Conservation (phyloP, 2,797 vertebrate genomes). For the Xiphorhynchus erythropygius region DNA sequence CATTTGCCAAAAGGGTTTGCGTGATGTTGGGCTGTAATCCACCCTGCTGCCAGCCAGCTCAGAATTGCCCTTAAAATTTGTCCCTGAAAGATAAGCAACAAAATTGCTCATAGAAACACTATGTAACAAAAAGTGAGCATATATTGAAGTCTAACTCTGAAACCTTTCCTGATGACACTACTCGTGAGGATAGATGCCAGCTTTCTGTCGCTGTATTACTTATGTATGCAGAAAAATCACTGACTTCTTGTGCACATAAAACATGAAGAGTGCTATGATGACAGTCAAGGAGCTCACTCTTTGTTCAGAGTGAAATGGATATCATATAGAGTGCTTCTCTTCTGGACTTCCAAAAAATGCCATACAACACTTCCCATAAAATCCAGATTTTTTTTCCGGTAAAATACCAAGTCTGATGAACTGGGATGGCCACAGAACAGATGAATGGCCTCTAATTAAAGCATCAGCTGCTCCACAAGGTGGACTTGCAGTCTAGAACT, state of each 20-base stretch:
- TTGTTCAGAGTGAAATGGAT: not conserved
- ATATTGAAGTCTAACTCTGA: not conserved
- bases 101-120: not conserved
- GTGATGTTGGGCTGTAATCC: not conserved
- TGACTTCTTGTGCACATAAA: accelerated
- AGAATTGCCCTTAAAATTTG: not conserved
- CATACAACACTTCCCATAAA: not conserved
- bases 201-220: not conserved
- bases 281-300: not conserved
- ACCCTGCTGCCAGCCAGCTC: not conserved
- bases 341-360: not conserved
- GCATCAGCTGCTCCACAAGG: not conserved
- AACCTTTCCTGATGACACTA: not conserved
- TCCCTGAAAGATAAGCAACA: not conserved
- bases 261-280: not conserved
- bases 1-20: not conserved
- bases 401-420: not conserved
- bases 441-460: not conserved
- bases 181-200: not conserved
- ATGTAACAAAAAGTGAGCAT: not conserved
- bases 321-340: not conserved
- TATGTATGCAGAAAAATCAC: not conserved
- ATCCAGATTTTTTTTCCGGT: not conserved
- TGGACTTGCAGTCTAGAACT: not conserved
- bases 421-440: not conserved